A percentile compares a stretch with the other conserved stretches of the same genome.
Evolutionary conservation across 2,888 invertebrate species (phyloP).

Genomic region (Eulithis testata): DNA sequence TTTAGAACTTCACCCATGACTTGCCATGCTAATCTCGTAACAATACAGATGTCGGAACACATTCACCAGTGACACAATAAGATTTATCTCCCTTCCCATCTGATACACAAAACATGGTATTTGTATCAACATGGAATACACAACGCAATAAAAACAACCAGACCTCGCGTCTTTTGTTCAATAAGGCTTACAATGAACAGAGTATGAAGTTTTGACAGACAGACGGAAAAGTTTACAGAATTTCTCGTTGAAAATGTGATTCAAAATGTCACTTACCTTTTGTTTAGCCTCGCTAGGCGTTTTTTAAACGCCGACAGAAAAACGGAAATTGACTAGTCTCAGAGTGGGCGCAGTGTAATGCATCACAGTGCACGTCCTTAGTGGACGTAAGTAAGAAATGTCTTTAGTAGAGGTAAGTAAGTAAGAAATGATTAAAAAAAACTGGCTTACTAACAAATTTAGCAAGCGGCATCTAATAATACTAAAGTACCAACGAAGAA

Average conservation of each 20-base stretch:
- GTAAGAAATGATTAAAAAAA: too few relatives aligned
- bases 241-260: neutral
- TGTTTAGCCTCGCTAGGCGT: too few relatives aligned
- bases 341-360: too few relatives aligned
- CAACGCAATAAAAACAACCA: conserved; percentile 2
- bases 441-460: too few relatives aligned
- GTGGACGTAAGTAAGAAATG: too few relatives aligned
- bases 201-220: conserved; percentile 16
- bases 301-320: too few relatives aligned
- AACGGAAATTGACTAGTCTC: too few relatives aligned
- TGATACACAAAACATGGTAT: conserved; percentile 18
- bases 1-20: neutral
- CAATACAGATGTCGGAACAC: conserved; percentile 2
- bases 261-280: neutral
- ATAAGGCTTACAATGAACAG: conserved; percentile 13
- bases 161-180: conserved; percentile 11
- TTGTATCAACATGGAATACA: conserved; percentile 11
- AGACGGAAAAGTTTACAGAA: conserved; percentile 1
- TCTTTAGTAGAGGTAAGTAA: too few relatives aligned
- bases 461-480: too few relatives aligned
- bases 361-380: too few relatives aligned
- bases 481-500: too few relatives aligned
- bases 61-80: conserved; percentile 3
- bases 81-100: conserved; percentile 9
- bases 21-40: neutral